phyloP scores from a whole-genome alignment of 1,140 invertebrate species.

The Solenopsis fugax region DNA sequence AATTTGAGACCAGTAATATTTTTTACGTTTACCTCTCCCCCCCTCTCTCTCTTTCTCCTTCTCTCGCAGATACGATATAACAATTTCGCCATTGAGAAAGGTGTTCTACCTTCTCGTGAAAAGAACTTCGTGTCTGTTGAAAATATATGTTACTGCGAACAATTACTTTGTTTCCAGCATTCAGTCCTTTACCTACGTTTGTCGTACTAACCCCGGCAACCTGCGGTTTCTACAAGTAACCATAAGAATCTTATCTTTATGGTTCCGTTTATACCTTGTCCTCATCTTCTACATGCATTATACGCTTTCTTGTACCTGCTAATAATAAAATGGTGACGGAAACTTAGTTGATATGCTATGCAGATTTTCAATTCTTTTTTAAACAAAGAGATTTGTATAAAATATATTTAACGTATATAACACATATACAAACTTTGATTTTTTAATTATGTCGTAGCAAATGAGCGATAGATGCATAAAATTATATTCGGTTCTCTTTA shows the following conservation, averaged over 20 bases:
- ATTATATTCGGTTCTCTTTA: background rate
- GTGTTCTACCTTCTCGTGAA: background rate
- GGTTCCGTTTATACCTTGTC: background rate
- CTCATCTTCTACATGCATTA: background rate
- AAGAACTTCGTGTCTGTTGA: background rate
- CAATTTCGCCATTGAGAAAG: background rate
- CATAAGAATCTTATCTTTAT: slow-evolving; percentile 40
- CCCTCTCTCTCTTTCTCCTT: background rate
- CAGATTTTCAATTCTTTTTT: background rate
- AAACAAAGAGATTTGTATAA: background rate
- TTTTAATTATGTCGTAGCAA: no score
- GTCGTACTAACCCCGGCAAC: background rate
- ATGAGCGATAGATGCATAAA: background rate
- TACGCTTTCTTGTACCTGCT: slow-evolving; percentile 29
- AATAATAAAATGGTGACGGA: background rate
- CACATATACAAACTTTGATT: no score
- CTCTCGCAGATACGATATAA: background rate
- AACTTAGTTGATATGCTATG: background rate
- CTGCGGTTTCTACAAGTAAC: slow-evolving; percentile 22
- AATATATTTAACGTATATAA: background rate
- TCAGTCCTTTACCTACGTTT: slow-evolving; percentile 17
- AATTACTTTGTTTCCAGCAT: background rate
- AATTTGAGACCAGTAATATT: slow-evolving; percentile 22
- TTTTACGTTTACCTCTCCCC: slow-evolving; percentile 2
- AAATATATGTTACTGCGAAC: slow-evolving; percentile 44